Evolutionary conservation across 2,888 invertebrate genomes (phyloP).

Genomic region (Neoscelio sp.): DNA sequence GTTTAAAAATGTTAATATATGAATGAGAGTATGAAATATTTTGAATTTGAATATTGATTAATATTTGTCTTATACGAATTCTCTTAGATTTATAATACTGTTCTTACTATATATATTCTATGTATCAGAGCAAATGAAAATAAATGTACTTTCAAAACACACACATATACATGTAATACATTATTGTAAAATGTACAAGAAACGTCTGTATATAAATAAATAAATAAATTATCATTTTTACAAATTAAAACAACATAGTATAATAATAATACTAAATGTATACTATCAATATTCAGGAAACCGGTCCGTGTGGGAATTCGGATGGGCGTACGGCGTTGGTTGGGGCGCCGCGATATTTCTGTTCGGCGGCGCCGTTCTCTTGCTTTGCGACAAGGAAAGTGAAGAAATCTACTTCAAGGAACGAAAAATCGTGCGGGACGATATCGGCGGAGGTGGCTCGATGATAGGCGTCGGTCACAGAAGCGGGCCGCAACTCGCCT

Average conservation of each 20-base stretch:
- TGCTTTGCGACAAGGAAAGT: conserved; percentile 98
- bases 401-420: conserved; percentile 99
- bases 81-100: too few relatives aligned
- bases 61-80: too few relatives aligned
- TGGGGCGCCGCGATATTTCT: conserved; percentile 99
- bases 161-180: too few relatives aligned
- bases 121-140: too few relatives aligned
- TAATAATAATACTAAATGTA: conserved; percentile 42
- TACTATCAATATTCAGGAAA: too few relatives aligned
- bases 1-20: too few relatives aligned
- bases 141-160: too few relatives aligned
- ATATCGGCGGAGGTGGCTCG: conserved; percentile 82
- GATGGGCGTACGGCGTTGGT: conserved; percentile 99
- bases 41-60: too few relatives aligned
- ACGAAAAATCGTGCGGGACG: conserved; percentile 92
- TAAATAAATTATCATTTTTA: background rate
- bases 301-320: conserved; percentile 97
- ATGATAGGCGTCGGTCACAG: conserved; percentile 81
- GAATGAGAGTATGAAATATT: too few relatives aligned
- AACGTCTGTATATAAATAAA: background rate
- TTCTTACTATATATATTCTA: too few relatives aligned
- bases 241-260: background rate
- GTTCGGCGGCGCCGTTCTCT: conserved; percentile 95
- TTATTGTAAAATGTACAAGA: background rate
- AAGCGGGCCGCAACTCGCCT: conserved; percentile 84